Percentiles rank a stretch among this genome's conserved stretches.
These are phyloP conservation scores for Syncerus caffer DNA, from an alignment of 2,797 vertebrate genomes.

Conservation along the genomic window DNA sequence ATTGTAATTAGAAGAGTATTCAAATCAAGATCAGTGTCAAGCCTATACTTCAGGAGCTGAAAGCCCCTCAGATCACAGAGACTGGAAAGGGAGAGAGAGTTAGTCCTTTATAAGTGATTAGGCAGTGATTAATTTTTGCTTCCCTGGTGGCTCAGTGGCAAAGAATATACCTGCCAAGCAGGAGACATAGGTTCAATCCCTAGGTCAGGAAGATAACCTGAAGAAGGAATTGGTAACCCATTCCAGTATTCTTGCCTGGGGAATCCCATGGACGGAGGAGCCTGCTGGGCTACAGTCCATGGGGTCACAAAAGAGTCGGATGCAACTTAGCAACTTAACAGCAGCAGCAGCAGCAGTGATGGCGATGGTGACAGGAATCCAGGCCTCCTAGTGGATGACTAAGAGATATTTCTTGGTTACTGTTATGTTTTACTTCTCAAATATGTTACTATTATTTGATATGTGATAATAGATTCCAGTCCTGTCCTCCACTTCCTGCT, in stretches of 20 bases:
- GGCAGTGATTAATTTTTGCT: neutral
- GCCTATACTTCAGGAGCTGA: neutral
- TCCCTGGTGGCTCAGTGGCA: neutral
- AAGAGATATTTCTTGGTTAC: neutral
- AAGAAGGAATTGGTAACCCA: neutral
- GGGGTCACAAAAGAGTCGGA: neutral
- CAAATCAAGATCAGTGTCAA: neutral
- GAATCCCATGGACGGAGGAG: neutral
- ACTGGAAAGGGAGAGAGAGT: neutral
- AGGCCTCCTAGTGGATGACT: neutral
- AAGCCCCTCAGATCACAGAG: neutral
- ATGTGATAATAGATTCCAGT: neutral
- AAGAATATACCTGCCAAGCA: neutral
- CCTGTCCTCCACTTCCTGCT: accelerated
- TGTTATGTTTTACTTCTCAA: neutral
- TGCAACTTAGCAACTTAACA: neutral
- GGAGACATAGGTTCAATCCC: neutral
- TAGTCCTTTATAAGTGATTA: neutral
- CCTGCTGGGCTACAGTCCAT: neutral
- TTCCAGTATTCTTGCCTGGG: neutral
- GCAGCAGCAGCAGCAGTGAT: neutral
- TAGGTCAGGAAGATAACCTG: neutral
- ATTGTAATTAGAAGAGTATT: neutral
- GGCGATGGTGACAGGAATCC: neutral
- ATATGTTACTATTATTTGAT: neutral